Evolutionary conservation across 2,113 vertebrate species (phyloP).

Genomic region (Microtus oregoni): DNA sequence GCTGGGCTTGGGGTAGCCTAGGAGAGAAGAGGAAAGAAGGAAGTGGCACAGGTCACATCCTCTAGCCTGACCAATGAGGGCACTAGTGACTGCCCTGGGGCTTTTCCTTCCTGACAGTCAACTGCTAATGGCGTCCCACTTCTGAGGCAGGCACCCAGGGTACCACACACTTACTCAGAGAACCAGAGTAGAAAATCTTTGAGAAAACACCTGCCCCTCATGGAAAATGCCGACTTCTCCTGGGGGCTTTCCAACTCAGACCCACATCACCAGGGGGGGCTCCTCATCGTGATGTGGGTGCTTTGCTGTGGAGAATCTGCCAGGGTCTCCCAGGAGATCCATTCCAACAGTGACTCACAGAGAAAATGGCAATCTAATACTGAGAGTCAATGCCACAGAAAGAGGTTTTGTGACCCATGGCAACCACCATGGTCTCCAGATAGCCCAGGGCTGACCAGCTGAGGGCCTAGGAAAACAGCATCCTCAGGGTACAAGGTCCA

Average conservation of each 20-base stretch:
- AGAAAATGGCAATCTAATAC: background rate
- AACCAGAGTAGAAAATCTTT: background rate
- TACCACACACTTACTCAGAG: background rate
- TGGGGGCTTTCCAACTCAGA: background rate
- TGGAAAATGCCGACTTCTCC: background rate
- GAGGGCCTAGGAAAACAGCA: background rate
- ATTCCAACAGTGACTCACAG: fast-evolving
- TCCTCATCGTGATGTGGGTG: too few species aligned
- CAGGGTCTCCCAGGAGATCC: too few species aligned
- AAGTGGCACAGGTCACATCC: background rate
- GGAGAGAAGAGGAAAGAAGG: too few species aligned
- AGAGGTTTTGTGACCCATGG: background rate
- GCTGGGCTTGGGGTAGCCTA: background rate
- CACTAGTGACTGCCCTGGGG: too few species aligned
- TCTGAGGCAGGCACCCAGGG: background rate
- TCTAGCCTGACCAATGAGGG: background rate
- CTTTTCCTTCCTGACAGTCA: background rate
- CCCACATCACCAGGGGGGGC: background rate
- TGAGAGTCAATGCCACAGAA: background rate
- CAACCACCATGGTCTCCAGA: background rate
- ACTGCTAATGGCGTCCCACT: background rate
- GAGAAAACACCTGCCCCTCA: background rate
- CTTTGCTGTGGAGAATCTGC: background rate
- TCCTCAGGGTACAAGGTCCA: background rate
- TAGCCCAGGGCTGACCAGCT: background rate